phyloP scores from a whole-genome alignment of 2,113 vertebrate genomes.

The Axis porcinus region DNA sequence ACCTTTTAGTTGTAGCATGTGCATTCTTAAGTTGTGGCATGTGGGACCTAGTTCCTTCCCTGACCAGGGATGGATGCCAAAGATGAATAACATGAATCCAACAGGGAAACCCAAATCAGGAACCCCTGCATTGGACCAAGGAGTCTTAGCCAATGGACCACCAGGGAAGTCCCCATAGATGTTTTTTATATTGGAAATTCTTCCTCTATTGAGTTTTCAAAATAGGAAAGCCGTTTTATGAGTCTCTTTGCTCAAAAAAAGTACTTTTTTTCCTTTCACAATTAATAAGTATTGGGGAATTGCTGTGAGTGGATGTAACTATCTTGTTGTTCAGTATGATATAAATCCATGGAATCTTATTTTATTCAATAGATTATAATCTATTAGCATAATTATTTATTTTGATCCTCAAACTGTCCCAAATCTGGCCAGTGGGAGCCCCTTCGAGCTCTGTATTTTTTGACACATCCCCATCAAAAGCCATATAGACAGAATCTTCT shows the following conservation, averaged over 20 bases:
- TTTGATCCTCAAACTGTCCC: background rate
- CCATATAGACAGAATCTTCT: background rate
- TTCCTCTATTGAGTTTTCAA: background rate
- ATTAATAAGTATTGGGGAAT: background rate
- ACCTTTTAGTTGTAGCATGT: background rate
- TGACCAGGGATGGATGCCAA: background rate
- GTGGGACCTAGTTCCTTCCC: background rate
- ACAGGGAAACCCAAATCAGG: background rate
- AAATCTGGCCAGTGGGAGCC: background rate
- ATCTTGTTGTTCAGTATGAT: background rate
- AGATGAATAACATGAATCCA: background rate
- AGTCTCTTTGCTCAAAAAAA: background rate
- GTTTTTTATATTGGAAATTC: background rate
- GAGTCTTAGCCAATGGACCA: background rate
- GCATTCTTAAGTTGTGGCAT: background rate
- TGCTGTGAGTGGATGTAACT: background rate
- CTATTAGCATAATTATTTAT: background rate
- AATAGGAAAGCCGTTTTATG: background rate
- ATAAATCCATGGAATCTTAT: background rate
- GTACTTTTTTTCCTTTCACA: background rate
- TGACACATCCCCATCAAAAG: background rate
- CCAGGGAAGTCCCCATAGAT: background rate
- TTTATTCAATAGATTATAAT: background rate
- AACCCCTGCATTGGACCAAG: background rate
- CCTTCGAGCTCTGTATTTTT: background rate